These are phyloP conservation scores for Emydocephalus ijimae DNA, from an alignment of 2,113 vertebrate species.

Conservation along the genomic window DNA sequence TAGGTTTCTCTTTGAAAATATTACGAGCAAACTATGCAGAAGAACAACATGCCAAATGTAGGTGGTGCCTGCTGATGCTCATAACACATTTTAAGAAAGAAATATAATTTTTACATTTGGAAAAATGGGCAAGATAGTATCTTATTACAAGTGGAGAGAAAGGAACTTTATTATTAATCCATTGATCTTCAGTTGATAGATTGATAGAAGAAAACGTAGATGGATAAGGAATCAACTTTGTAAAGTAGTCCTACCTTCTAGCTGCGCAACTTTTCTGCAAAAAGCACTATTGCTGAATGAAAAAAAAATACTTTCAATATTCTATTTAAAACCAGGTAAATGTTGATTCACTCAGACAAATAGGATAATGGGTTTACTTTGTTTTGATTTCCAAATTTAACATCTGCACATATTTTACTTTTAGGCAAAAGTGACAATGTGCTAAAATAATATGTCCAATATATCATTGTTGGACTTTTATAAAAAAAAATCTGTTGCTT, in stretches of 20 bases:
- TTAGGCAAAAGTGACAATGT: too few species aligned
- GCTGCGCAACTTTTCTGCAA: neutral
- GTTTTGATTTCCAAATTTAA: neutral
- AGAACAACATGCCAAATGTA: conserved; percentile 53
- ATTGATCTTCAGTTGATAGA: neutral
- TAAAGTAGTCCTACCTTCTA: neutral
- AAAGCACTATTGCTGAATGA: neutral
- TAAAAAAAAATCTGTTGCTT: neutral
- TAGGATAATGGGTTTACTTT: neutral
- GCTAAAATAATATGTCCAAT: neutral
- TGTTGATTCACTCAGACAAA: neutral
- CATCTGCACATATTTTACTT: neutral
- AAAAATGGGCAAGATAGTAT: neutral
- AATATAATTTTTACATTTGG: conserved; percentile 34
- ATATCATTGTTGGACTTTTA: neutral
- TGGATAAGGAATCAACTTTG: too few species aligned
- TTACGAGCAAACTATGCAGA: conserved; percentile 60
- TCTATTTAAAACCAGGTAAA: neutral
- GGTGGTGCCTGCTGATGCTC: conserved; percentile 29
- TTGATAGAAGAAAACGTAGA: neutral
- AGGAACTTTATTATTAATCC: neutral
- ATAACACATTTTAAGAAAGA: conserved; percentile 16
- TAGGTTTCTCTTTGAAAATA: neutral
- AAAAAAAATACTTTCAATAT: neutral
- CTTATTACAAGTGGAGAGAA: neutral